phyloP scores from a whole-genome alignment of 92 coral and sea anemone genomes.

The Umimayanthus kanabou region DNA sequence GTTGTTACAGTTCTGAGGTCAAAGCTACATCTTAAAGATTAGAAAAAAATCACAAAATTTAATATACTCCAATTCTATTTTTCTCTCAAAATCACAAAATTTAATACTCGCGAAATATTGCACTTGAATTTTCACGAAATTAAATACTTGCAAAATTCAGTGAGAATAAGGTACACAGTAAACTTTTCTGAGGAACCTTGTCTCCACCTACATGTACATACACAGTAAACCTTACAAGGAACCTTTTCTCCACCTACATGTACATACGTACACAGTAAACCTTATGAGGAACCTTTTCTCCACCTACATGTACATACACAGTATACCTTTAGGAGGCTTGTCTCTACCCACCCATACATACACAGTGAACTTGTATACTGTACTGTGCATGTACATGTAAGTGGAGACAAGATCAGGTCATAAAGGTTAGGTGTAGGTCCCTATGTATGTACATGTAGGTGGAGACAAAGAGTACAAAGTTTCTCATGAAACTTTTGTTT shows the following conservation, averaged over 20 bases:
- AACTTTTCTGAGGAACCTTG: constrained; percentile 65
- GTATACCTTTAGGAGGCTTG: constrained; percentile 47
- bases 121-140: too few species aligned
- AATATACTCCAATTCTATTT: too few species aligned
- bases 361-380: constrained; percentile 55
- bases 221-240: constrained; percentile 52
- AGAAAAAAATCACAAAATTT: too few species aligned
- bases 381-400: not conserved
- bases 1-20: too few species aligned
- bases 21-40: too few species aligned
- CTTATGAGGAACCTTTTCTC: constrained; percentile 76
- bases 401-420: constrained; percentile 74
- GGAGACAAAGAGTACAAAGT: constrained; percentile 79
- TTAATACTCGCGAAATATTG: too few species aligned
- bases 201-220: constrained; percentile 52
- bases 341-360: constrained; percentile 44
- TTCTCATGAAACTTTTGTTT: constrained; percentile 48
- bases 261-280: not conserved
- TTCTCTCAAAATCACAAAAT: too few species aligned
- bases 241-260: constrained; percentile 70
- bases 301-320: constrained; percentile 26
- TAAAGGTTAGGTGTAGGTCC: constrained; percentile 38
- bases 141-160: too few species aligned
- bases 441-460: constrained; percentile 28
- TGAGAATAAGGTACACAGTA: not conserved